Evolutionary conservation across 2,113 vertebrate genomes (phyloP).

Genomic region (Coracopsis vasa): DNA sequence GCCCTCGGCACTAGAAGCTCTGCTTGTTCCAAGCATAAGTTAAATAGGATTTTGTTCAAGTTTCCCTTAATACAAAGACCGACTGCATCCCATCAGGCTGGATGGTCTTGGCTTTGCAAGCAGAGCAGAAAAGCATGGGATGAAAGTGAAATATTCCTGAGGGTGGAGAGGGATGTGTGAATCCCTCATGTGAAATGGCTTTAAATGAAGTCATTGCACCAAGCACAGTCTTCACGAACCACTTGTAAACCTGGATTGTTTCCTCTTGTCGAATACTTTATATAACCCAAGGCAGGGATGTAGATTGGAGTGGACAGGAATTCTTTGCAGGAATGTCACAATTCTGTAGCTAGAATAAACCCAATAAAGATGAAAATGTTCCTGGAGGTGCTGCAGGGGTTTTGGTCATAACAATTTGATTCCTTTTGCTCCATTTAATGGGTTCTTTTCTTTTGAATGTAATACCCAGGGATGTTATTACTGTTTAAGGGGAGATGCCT

Average conservation of each 20-base stretch:
- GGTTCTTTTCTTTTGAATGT: background rate
- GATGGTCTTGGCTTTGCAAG: background rate
- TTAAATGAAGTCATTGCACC: background rate
- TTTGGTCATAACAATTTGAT: background rate
- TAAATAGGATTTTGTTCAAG: background rate
- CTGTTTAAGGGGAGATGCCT: background rate
- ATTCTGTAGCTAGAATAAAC: background rate
- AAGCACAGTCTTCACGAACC: background rate
- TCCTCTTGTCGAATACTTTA: background rate
- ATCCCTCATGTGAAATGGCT: background rate
- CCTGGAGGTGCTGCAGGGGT: background rate
- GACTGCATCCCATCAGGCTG: background rate
- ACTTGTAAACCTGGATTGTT: background rate
- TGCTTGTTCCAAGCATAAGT: background rate
- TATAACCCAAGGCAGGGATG: background rate
- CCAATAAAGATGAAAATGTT: background rate
- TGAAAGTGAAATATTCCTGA: background rate
- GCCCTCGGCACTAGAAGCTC: background rate
- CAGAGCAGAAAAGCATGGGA: background rate
- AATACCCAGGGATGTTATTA: background rate
- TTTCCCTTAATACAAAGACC: constrained; percentile 3
- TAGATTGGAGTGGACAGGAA: background rate
- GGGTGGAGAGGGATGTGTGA: background rate
- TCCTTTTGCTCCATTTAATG: background rate
- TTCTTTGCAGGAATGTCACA: background rate